phyloP scores from a whole-genome alignment of 1,140 invertebrate species.

The Phymastichus coffea region DNA sequence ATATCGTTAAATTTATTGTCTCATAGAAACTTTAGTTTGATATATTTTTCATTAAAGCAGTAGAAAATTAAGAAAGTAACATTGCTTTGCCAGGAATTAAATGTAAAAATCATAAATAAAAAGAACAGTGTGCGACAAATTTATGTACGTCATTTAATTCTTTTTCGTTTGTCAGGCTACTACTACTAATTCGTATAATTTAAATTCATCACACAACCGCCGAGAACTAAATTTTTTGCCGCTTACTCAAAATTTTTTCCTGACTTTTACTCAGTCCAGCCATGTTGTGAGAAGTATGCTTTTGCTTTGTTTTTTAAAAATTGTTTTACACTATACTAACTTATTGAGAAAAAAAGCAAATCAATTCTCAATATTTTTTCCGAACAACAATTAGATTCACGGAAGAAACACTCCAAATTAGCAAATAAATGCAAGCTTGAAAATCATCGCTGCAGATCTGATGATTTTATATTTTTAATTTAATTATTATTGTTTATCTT shows the following conservation, averaged over 20 bases:
- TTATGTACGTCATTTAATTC: slow-evolving; percentile 16
- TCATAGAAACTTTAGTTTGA: not conserved
- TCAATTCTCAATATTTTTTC: no score
- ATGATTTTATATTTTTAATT: slow-evolving; percentile 3
- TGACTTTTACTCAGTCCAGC: slow-evolving; percentile 40
- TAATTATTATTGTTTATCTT: not conserved
- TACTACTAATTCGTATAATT: slow-evolving; percentile 27
- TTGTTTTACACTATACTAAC: slow-evolving; percentile 17
- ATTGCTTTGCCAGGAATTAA: not conserved
- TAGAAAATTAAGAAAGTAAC: no score
- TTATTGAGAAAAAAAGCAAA: no score
- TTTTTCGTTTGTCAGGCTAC: slow-evolving; percentile 19
- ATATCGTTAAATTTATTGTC: not conserved
- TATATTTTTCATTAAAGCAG: not conserved
- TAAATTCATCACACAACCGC: slow-evolving; percentile 23
- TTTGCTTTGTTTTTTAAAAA: slow-evolving; percentile 44
- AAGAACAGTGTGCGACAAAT: no score
- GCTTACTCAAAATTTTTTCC: slow-evolving; percentile 24
- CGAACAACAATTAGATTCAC: no score
- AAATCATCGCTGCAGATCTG: not conserved
- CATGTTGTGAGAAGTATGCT: slow-evolving; percentile 59
- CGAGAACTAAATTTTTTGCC: slow-evolving; percentile 28
- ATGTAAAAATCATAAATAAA: not conserved
- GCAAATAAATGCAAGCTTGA: not conserved
- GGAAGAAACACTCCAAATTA: slow-evolving; percentile 4